These are phyloP conservation scores for Arge pagana DNA, from an alignment of 2,888 invertebrate genomes.

Conservation along the genomic window DNA sequence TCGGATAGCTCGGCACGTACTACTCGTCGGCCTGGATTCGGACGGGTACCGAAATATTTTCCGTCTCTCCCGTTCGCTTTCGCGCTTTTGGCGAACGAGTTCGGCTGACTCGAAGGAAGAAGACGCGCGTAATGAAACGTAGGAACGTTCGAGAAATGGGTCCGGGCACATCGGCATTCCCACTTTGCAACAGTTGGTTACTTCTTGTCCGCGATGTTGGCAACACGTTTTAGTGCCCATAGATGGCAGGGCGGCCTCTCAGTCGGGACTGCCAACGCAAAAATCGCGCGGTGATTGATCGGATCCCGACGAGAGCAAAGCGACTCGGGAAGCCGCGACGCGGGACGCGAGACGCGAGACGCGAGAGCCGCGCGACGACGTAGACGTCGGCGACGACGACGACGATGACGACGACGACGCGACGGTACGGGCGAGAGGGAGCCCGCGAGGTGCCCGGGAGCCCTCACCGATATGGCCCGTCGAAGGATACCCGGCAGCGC, in stretches of 20 bases:
- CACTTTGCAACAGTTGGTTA: conserved; percentile 47
- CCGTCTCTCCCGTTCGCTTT: too few relatives aligned
- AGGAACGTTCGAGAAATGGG: too few relatives aligned
- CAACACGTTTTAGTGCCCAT: conserved; percentile 52
- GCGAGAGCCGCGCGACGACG: too few relatives aligned
- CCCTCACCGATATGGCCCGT: conserved; percentile 39
- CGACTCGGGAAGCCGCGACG: conserved; percentile 22
- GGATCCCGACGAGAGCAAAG: conserved; percentile 40
- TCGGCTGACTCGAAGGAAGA: too few relatives aligned
- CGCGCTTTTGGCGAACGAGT: too few relatives aligned
- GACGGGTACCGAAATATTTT: too few relatives aligned
- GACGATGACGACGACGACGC: conserved; percentile 25
- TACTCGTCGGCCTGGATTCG: too few relatives aligned
- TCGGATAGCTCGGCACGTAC: too few relatives aligned
- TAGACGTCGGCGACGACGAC: too few relatives aligned
- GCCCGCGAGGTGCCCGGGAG: conserved; percentile 3
- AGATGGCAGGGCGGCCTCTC: conserved; percentile 48
- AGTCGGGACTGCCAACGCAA: conserved; percentile 40
- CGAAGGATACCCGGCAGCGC: conserved; percentile 29
- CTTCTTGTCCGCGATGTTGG: conserved; percentile 51
- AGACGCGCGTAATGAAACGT: too few relatives aligned
- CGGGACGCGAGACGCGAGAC: too few relatives aligned
- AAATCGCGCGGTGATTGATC: conserved; percentile 53
- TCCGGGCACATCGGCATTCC: conserved; percentile 38
- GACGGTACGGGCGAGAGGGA: neutral